Evolutionary conservation across 2,797 vertebrate species (phyloP).

Genomic region (Erpetoichthys calabaricus): DNA sequence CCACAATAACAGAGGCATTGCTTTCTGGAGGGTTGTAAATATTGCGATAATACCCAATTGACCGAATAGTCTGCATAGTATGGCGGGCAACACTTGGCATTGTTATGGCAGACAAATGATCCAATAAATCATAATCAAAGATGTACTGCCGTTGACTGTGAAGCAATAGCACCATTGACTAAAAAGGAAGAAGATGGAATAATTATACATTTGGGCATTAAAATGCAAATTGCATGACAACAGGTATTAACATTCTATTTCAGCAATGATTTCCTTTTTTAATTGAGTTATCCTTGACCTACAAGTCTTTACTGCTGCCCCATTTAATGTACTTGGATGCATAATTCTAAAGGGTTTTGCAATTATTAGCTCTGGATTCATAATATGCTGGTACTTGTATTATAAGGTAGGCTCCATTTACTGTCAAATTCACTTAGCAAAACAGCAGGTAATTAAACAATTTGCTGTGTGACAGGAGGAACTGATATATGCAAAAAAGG

Average conservation of each 20-base stretch:
- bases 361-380: conserved; percentile 52
- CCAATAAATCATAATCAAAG: conserved; percentile 86
- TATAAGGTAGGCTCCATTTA: conserved; percentile 39
- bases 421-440: conserved; percentile 43
- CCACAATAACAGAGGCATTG: conserved; percentile 85
- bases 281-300: conserved; percentile 57
- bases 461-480: conserved; percentile 22
- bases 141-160: conserved; percentile 97
- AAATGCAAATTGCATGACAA: conserved; percentile 23
- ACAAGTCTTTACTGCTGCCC: conserved; percentile 46
- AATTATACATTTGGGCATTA: conserved; percentile 24
- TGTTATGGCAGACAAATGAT: conserved; percentile 83
- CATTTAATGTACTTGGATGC: conserved; percentile 52
- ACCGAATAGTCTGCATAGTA: conserved; percentile 94
- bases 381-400: conserved; percentile 37
- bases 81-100: conserved; percentile 97
- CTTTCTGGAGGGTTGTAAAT: conserved; percentile 93
- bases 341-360: conserved; percentile 49
- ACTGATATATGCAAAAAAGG: background rate
- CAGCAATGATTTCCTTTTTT: conserved; percentile 41
- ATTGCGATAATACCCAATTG: conserved; percentile 94
- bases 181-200: conserved; percentile 33
- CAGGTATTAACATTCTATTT: conserved; percentile 35
- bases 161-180: conserved; percentile 95
- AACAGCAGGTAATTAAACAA: conserved; percentile 51